Percentiles rank a stretch among this genome's conserved stretches.
phyloP scores from a whole-genome alignment of 2,888 invertebrate genomes.

The Hedya salicella region DNA sequence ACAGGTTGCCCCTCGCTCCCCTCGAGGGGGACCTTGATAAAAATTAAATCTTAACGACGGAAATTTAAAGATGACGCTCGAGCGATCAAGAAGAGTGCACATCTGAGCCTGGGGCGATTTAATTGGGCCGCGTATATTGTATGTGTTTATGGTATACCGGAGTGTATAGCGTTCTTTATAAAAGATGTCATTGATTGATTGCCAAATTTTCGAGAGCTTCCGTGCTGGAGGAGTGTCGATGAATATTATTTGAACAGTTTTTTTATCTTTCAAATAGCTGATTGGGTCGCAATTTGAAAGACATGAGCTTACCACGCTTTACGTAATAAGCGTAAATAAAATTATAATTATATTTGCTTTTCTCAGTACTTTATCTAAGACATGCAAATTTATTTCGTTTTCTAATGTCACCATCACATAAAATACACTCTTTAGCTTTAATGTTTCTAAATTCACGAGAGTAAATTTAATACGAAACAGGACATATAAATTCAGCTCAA shows the following conservation, averaged over 20 bases:
- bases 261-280: not conserved
- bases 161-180: conserved; percentile 50
- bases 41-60: conserved; percentile 86
- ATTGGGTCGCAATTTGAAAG: conserved; percentile 3
- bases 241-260: conserved; percentile 5
- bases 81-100: conserved; percentile 84
- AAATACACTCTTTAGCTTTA: not conserved
- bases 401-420: not conserved
- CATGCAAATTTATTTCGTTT: not conserved
- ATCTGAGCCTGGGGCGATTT: conserved; percentile 81
- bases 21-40: conserved; percentile 73
- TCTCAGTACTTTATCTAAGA: no score
- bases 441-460: not conserved
- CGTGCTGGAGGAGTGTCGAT: conserved; percentile 3
- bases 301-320: not conserved
- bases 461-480: not conserved
- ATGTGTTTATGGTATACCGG: conserved; percentile 52
- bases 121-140: conserved; percentile 76
- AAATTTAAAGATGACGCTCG: conserved; percentile 85
- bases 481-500: conserved; percentile 11
- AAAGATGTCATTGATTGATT: conserved; percentile 53
- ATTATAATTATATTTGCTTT: no score
- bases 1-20: conserved; percentile 76
- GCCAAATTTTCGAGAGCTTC: conserved; percentile 33
- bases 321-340: not conserved